Evolutionary conservation across 2,797 vertebrate genomes (phyloP), one percentile per base, ranked within the genome.

Genomic region (Leucoraja ocellata): DNA sequence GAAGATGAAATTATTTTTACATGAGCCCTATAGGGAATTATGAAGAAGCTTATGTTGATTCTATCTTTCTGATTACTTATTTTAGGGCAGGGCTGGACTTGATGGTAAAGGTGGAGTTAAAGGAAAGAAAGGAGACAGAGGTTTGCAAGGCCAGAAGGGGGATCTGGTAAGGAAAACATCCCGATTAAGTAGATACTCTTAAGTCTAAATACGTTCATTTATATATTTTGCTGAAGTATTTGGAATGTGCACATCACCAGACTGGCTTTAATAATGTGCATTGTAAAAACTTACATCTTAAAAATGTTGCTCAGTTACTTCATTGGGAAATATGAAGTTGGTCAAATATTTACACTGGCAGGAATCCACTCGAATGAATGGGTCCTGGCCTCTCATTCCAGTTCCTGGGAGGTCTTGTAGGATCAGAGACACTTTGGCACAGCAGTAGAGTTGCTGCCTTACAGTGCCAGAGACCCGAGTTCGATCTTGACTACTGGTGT

Each of bases 91-190:
- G 0, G 96, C 97, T 1, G 98, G 98, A 73, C 94, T 96, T 0
- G 92, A 98, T 73, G 98, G 98, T 81, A 94, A 95, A 93, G 96
- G 98, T 0, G 98, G 98, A 58, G 95, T 94, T 93, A 98, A 97
- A 93, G 98, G 98, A 65, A 96, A 96, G 93, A 98, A 97, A 95
- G 98, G 98, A 0, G 97, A 97, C 93, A 78, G 95, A 68, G 98
- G 98, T 14, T 94, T 95, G 0, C 96, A 96, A 90, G 98, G 98
- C 0, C 96, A 96, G 94, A 97, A 96, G 93, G 98, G 98, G 36
- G 94, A 96, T 58, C 94, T 95, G 94, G 98, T 98, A 95, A 96
- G 95, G 21, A 18, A 76, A 92, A 76, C 46, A 10, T 14, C 54
- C 14, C 71, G 65, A 2, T 88, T 68, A 68, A 76, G 14, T 4